Conservation (phyloP, 2,113 vertebrate species). For the Eurystomus gularis region DNA sequence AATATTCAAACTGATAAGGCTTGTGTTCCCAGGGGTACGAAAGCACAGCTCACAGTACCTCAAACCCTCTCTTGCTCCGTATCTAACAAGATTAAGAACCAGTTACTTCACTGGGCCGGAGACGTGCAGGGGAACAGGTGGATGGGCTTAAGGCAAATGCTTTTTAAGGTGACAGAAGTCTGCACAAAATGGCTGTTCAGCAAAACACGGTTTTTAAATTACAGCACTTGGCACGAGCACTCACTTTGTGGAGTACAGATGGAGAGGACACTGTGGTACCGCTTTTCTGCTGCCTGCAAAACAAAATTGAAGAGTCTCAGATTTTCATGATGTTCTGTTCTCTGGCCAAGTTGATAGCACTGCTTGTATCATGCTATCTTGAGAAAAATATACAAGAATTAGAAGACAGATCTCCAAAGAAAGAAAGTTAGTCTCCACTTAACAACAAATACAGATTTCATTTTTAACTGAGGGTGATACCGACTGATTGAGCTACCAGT, state of each 20-base stretch:
- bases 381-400: neutral
- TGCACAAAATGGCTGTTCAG: slow-evolving; percentile 12
- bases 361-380: neutral
- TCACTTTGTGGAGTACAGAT: slow-evolving; percentile 70
- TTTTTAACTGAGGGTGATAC: neutral
- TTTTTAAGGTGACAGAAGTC: slow-evolving; percentile 24
- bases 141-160: neutral
- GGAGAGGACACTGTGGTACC: slow-evolving; percentile 45
- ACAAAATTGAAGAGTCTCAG: slow-evolving; percentile 29
- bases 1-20: neutral
- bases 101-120: neutral
- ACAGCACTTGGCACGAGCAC: slow-evolving; percentile 14
- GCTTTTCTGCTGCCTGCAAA: slow-evolving; percentile 65
- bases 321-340: neutral
- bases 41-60: neutral
- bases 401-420: neutral
- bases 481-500: neutral
- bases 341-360: neutral
- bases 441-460: neutral
- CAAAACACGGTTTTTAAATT: neutral
- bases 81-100: neutral
- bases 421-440: neutral
- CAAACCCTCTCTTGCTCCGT: neutral
- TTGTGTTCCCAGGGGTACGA: neutral
- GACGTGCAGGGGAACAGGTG: neutral